A percentile compares a stretch with the other conserved stretches of the same genome.
Conservation (phyloP, 2,888 invertebrate species). For the Aphidoletes aphidimyza region DNA sequence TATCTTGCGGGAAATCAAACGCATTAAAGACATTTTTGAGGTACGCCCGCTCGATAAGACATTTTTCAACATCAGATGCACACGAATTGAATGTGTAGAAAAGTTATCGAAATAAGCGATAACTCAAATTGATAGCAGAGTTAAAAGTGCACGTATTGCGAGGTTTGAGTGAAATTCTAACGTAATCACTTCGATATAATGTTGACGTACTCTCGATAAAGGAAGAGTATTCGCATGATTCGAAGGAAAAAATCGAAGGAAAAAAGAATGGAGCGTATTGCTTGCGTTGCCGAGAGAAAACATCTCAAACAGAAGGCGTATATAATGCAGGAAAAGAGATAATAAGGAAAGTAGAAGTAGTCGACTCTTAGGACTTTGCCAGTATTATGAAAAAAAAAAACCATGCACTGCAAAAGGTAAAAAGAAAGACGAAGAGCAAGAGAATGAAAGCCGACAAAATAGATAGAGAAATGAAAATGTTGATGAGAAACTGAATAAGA, state of each 20-base stretch:
- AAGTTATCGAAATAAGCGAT: constrained; percentile 38
- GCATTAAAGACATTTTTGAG: neutral
- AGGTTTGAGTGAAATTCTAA: neutral
- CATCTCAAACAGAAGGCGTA: neutral
- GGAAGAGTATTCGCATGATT: neutral
- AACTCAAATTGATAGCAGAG: constrained; percentile 18
- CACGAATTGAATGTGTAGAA: neutral
- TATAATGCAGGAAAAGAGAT: neutral
- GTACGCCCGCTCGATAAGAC: too few species aligned
- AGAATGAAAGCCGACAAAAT: neutral
- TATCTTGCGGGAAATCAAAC: neutral
- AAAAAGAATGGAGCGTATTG: neutral
- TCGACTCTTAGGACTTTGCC: neutral
- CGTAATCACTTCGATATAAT: constrained; percentile 14
- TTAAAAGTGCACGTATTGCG: neutral
- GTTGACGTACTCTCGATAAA: neutral
- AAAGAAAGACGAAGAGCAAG: neutral
- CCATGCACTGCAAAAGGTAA: too few species aligned
- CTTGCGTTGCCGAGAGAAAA: neutral
- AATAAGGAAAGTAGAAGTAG: neutral
- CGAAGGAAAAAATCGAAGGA: neutral
- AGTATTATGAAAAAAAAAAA: neutral
- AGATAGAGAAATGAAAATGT: neutral
- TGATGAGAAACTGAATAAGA: constrained; percentile 49
- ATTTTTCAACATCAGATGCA: too few species aligned